These are phyloP conservation scores for Syndactyla subalaris DNA, from an alignment of 2,797 vertebrate species.

Conservation along the genomic window DNA sequence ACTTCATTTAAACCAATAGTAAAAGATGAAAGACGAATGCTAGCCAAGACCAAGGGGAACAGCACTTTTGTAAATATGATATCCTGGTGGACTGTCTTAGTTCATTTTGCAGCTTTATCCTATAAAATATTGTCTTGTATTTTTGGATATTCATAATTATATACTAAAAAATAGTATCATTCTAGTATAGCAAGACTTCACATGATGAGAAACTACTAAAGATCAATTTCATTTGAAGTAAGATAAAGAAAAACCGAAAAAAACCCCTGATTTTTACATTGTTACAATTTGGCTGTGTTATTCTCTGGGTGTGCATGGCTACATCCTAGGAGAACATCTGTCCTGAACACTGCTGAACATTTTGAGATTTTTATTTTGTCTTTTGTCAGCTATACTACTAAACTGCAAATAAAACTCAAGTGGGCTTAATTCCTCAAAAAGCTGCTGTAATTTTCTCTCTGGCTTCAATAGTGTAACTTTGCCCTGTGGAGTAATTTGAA, in stretches of 20 bases:
- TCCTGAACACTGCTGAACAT: background rate
- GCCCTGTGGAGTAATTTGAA: background rate
- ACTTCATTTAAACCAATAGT: background rate
- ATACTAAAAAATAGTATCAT: background rate
- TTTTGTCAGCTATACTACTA: background rate
- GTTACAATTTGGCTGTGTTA: background rate
- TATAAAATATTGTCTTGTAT: background rate
- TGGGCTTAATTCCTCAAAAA: background rate
- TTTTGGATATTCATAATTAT: background rate
- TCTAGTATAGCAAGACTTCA: background rate
- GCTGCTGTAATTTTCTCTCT: background rate
- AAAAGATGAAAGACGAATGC: background rate
- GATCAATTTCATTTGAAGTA: background rate
- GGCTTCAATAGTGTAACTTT: background rate
- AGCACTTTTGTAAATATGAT: background rate
- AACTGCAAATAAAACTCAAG: background rate
- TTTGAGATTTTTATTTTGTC: background rate
- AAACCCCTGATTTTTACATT: rapidly evolving
- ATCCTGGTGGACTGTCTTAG: background rate
- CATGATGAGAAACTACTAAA: background rate
- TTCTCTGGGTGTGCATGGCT: background rate
- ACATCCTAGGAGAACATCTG: background rate
- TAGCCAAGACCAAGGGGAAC: background rate
- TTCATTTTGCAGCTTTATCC: background rate
- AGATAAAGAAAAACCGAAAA: background rate